phyloP scores from a whole-genome alignment of 2,888 invertebrate species.

The Boloria selene region DNA sequence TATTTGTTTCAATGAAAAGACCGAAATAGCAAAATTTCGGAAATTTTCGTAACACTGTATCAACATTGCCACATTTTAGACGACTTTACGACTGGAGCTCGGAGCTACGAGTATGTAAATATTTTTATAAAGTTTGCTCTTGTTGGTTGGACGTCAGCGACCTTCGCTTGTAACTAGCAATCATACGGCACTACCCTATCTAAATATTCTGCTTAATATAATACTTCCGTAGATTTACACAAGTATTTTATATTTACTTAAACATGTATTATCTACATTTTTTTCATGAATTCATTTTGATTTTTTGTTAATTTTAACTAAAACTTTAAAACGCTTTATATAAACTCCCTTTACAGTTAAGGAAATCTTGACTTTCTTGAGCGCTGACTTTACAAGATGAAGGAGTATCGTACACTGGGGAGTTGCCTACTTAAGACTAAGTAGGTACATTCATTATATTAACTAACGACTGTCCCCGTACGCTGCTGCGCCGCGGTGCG shows the following conservation, averaged over 20 bases:
- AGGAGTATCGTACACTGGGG: not conserved
- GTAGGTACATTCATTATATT: constrained; percentile 17
- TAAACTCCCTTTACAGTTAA: not conserved
- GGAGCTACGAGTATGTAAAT: not conserved
- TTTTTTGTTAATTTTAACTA: no score
- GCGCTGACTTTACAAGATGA: no score
- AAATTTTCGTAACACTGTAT: constrained; percentile 13
- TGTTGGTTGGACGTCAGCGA: not conserved
- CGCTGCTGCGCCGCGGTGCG: no score
- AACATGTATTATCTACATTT: no score
- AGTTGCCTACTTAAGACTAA: not conserved
- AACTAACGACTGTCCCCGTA: not conserved
- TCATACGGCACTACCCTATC: no score
- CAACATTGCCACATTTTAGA: constrained; percentile 11
- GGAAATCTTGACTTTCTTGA: not conserved
- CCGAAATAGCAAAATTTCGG: constrained; percentile 1
- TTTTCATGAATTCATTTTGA: no score
- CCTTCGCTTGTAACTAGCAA: no score
- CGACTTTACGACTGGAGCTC: constrained; percentile 3
- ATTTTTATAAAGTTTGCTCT: constrained; percentile 3
- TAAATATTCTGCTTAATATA: no score
- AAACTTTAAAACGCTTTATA: no score
- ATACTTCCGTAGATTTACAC: no score
- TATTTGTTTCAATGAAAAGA: constrained; percentile 19
- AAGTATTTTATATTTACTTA: no score